Evolutionary conservation across 2,888 invertebrate species (phyloP), one percentile per base, ranked within the genome.

Genomic region (Synanthedon andrenaeformis): DNA sequence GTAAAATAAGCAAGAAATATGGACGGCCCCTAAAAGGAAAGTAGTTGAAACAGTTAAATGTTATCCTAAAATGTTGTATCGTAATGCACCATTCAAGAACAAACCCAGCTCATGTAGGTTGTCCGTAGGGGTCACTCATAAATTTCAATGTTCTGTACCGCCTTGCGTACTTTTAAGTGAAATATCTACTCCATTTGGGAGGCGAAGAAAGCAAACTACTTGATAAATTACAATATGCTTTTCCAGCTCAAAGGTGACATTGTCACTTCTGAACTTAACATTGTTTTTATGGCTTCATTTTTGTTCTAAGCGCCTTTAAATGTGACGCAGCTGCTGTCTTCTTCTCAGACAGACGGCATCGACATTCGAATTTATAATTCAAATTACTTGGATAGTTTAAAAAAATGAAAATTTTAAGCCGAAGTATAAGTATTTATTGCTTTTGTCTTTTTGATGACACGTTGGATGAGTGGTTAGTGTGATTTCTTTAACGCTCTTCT

Each of bases 121-220:
- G 76, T 72, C 77, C 74, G 75, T 66, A 4, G 71, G 74, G 80
- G 76, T 75, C 76, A 74, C 77, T 76, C 78, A 76, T 82, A 81
- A 81, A 82, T 81, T 76, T 77, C 80, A 80, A 81, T 81, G 74
- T 77, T 74, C 75, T 73, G 77, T 77, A 78, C 78, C 74, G 67
- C 72, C 74, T 69, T 65, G 73, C 69, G 76, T 71, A 79, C 77
- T 80, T 58, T 80, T 75, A 79, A 80, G 79, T 80, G 79, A 80
- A 79, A 79, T 80, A 80, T 81, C 72, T 74, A 62, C 76, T 67
- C 78, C 80, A 79, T 80, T 80, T 76, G 72, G 76, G 69, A 69
- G 73, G 73, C 70, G 71, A 69, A 74, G 74, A 70, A 75, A 69
- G 74, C 72, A 69, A 78, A 73, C 67, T 67, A 66, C 75, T 74